phyloP scores from a whole-genome alignment of 1,140 invertebrate species.

The Pollicipes pollicipes region DNA sequence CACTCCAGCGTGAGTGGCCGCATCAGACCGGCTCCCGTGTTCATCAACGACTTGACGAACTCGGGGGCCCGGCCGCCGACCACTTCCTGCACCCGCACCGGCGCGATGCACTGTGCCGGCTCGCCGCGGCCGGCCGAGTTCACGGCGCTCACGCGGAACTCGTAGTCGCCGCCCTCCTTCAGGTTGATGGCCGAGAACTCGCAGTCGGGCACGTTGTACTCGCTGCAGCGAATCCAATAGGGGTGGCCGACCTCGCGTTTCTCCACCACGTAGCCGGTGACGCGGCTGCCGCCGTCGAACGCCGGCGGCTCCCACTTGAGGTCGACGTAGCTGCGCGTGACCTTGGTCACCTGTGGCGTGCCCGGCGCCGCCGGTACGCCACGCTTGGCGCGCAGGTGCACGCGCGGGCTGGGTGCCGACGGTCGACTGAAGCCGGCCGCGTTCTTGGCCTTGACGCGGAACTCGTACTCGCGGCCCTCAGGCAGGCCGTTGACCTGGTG shows the following conservation, averaged over 20 bases:
- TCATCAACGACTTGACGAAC: conserved; percentile 63
- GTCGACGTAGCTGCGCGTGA: conserved; percentile 74
- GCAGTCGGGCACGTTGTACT: conserved; percentile 65
- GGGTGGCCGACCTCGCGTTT: conserved; percentile 66
- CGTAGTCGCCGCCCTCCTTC: conserved; percentile 70
- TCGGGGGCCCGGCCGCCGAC: conserved; percentile 79
- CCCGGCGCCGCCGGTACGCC: conserved; percentile 59
- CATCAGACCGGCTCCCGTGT: conserved; percentile 64
- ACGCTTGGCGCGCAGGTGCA: conserved; percentile 66
- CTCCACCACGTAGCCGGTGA: conserved; percentile 80
- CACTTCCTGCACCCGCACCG: conserved; percentile 70
- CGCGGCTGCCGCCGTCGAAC: conserved; percentile 58
- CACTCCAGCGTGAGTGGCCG: conserved; percentile 68
- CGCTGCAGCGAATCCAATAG: conserved; percentile 67
- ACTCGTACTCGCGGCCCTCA: conserved; percentile 86
- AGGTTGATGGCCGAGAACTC: conserved; percentile 62
- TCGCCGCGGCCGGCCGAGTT: conserved; percentile 68
- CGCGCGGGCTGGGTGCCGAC: conserved; percentile 55
- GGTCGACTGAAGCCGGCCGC: conserved; percentile 87
- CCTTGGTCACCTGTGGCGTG: conserved; percentile 58
- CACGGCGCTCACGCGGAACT: conserved; percentile 76
- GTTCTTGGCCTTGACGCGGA: conserved; percentile 85
- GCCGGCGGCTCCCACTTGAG: conserved; percentile 67
- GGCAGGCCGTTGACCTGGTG: conserved; percentile 65
- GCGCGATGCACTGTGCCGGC: conserved; percentile 61